Evolutionary conservation across 1,140 invertebrate species (phyloP).

Genomic region (Goniozus legneri): DNA sequence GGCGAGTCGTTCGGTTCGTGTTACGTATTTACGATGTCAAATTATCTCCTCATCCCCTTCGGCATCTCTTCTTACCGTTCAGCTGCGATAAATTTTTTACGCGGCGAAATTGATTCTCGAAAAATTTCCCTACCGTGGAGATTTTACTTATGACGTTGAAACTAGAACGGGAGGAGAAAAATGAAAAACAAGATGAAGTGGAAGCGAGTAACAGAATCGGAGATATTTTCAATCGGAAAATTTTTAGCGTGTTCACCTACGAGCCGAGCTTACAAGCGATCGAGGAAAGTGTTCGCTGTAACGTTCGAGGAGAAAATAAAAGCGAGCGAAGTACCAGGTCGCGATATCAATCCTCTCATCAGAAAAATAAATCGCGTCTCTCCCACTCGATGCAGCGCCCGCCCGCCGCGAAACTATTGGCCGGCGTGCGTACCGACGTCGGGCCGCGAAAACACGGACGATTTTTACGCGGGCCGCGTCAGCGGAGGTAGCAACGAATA

Average conservation of each 20-base stretch:
- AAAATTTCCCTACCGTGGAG: neutral
- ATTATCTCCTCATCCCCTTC: conserved; percentile 33
- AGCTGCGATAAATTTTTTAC: neutral
- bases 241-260: too few relatives aligned
- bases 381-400: conserved; percentile 1
- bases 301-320: neutral
- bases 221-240: too few relatives aligned
- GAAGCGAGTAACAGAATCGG: neutral
- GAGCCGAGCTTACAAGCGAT: too few relatives aligned
- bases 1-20: conserved; percentile 20
- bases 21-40: conserved; percentile 38
- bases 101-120: too few relatives aligned
- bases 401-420: conserved; percentile 14
- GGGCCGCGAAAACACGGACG: neutral
- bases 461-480: conserved; percentile 20
- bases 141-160: too few relatives aligned
- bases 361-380: conserved; percentile 44
- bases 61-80: too few relatives aligned
- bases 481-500: conserved; percentile 12
- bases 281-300: too few relatives aligned
- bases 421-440: too few relatives aligned
- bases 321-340: neutral
- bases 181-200: neutral
- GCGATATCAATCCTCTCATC: conserved; percentile 30
- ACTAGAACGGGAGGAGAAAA: too few relatives aligned